Conservation (phyloP, 2,888 invertebrate genomes). For the Trilocha varians region DNA sequence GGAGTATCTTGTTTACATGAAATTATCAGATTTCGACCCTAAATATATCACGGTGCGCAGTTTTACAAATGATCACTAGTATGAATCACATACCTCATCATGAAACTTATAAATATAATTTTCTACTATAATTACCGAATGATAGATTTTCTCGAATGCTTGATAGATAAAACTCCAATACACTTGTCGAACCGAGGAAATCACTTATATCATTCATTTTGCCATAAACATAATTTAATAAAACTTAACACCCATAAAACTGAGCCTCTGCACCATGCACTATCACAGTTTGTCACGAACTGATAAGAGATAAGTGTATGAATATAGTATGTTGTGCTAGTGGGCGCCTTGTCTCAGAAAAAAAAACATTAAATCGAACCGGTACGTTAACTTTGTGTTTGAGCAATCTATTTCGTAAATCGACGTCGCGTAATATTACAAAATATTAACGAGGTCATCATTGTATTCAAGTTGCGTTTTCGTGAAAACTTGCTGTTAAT, state of each 20-base stretch:
- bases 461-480: not conserved
- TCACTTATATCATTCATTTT: constrained; percentile 40
- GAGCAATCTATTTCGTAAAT: constrained; percentile 11
- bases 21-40: no score
- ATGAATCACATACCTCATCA: no score
- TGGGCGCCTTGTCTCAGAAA: not conserved
- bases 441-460: not conserved
- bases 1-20: no score
- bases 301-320: constrained; percentile 33
- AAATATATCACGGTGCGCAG: no score
- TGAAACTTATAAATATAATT: no score
- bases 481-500: not conserved
- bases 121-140: constrained; percentile 34
- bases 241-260: constrained; percentile 6
- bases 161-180: constrained; percentile 46
- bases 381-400: constrained; percentile 1
- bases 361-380: not conserved
- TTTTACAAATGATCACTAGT: no score
- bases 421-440: not conserved
- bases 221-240: constrained; percentile 8
- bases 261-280: constrained; percentile 11
- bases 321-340: no score
- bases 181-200: constrained; percentile 29
- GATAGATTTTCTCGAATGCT: constrained; percentile 38
- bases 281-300: constrained; percentile 24